phyloP scores from a whole-genome alignment of 2,113 vertebrate species.

The Megaleporinus macrocephalus region DNA sequence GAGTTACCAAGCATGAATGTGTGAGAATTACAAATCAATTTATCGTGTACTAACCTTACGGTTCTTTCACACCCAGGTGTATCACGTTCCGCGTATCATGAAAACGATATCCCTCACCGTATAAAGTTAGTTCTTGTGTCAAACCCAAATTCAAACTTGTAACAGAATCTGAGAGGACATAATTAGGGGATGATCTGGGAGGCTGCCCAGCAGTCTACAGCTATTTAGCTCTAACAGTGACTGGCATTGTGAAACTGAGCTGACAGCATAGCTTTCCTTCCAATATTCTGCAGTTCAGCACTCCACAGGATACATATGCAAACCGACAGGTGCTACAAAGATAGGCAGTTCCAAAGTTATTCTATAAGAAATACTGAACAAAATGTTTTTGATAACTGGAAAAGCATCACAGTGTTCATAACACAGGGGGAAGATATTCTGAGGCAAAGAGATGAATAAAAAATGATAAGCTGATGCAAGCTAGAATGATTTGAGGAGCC shows the following conservation, averaged over 20 bases:
- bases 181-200: constrained; percentile 2
- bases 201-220: background rate
- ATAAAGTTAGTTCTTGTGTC: background rate
- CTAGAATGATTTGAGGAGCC: background rate
- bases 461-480: background rate
- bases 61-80: background rate
- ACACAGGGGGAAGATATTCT: background rate
- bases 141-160: background rate
- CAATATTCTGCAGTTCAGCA: background rate
- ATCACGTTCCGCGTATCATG: background rate
- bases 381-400: background rate
- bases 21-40: background rate
- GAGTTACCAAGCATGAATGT: background rate
- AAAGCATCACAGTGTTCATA: background rate
- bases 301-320: constrained; percentile 1
- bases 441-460: background rate
- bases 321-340: constrained; percentile 16
- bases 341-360: background rate
- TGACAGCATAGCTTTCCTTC: background rate
- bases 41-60: background rate
- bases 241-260: constrained; percentile 1
- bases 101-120: background rate
- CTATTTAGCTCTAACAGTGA: constrained; percentile 8
- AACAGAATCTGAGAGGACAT: background rate
- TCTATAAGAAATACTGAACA: background rate